These are phyloP conservation scores for Chamaetylas fuelleborni DNA, from an alignment of 2,113 vertebrate species.

Conservation along the genomic window DNA sequence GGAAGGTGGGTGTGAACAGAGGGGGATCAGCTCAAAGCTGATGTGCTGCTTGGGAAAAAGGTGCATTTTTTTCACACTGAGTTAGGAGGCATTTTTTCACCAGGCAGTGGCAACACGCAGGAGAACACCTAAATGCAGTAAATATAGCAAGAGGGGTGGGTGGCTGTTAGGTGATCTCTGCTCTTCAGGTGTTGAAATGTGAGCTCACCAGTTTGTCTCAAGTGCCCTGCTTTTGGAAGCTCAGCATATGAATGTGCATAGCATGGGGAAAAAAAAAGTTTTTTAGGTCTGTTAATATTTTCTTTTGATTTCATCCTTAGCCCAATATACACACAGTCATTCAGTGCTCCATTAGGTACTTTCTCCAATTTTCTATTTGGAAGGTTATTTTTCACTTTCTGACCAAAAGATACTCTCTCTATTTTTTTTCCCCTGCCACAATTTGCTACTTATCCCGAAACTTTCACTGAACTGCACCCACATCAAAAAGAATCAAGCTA, in stretches of 20 bases:
- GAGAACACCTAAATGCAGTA: not conserved
- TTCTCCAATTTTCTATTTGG: not conserved
- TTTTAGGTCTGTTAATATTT: not conserved
- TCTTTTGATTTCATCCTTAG: not conserved
- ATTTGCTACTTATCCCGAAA: not conserved
- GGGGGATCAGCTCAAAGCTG: not conserved
- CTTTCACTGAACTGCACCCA: rapidly evolving
- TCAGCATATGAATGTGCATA: not conserved
- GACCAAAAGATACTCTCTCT: not conserved
- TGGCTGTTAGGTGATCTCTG: not conserved
- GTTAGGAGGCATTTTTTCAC: not conserved
- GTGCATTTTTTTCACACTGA: not conserved
- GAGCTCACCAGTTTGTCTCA: not conserved
- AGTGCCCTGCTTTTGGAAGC: not conserved
- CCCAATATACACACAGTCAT: not conserved
- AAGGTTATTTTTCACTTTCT: not conserved
- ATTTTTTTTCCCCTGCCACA: not conserved
- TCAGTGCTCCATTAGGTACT: not conserved
- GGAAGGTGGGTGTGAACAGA: not conserved
- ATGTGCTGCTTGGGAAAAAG: not conserved
- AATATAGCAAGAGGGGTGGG: not conserved
- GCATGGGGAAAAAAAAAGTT: not conserved
- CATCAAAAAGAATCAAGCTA: not conserved
- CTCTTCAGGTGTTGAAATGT: not conserved
- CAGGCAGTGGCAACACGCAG: not conserved